Evolutionary conservation across 2,797 vertebrate genomes (phyloP).

Genomic region (Tangara arthus): DNA sequence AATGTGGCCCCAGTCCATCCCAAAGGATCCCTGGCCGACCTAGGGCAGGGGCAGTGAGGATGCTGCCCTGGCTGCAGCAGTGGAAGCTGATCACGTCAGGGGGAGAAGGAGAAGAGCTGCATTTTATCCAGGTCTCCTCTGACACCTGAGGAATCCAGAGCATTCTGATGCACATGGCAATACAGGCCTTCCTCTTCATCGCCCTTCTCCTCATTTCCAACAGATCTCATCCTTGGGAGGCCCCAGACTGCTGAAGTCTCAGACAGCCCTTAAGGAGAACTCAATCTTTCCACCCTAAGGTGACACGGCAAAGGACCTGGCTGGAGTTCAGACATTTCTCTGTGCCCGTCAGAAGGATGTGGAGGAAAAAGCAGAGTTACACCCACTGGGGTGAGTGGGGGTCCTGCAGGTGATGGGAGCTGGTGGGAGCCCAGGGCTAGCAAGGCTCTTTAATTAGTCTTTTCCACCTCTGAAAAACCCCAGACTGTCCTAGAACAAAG

Average conservation of each 20-base stretch:
- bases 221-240: background rate
- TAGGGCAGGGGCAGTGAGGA: background rate
- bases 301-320: background rate
- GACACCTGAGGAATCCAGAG: background rate
- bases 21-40: background rate
- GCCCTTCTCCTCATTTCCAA: background rate
- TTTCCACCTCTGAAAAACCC: background rate
- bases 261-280: background rate
- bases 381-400: background rate
- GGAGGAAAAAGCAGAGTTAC: background rate
- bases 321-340: background rate
- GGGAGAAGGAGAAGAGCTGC: background rate
- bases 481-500: background rate
- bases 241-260: background rate
- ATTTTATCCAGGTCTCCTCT: background rate
- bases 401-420: background rate
- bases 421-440: background rate
- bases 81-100: background rate
- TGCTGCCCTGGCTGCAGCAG: background rate
- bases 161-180: background rate
- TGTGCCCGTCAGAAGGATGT: background rate
- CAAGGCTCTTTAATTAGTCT: background rate
- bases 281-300: background rate
- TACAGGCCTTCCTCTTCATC: background rate
- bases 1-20: background rate